Evolutionary conservation across 2,113 vertebrate species (phyloP).

Genomic region (Lamprologus lemairii): DNA sequence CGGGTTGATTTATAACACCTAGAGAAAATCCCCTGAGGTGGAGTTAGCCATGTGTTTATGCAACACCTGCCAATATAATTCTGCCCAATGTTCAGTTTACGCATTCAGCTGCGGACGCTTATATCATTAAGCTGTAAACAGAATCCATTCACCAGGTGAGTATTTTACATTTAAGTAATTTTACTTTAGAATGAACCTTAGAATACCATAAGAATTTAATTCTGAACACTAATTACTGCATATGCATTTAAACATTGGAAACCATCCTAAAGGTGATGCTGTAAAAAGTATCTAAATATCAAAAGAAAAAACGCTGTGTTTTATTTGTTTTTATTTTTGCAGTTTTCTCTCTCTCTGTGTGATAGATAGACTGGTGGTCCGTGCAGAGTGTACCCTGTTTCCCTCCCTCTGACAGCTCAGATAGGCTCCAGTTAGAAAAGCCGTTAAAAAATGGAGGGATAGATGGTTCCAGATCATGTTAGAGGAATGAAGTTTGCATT

Average conservation of each 20-base stretch:
- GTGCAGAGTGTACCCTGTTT: not conserved
- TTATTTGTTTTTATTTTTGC: not conserved
- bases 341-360: not conserved
- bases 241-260: not conserved
- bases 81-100: not conserved
- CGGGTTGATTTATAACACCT: rapidly evolving
- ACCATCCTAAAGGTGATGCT: not conserved
- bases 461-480: not conserved
- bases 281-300: not conserved
- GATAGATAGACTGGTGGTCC: not conserved
- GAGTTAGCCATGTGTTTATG: not conserved
- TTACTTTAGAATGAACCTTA: not conserved
- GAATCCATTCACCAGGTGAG: not conserved
- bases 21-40: not conserved
- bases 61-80: rapidly evolving
- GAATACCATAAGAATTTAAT: not conserved
- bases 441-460: rapidly evolving
- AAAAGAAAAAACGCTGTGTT: rapidly evolving
- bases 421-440: not conserved
- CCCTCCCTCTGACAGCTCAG: not conserved
- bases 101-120: rapidly evolving
- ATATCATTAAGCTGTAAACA: not conserved
- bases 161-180: not conserved
- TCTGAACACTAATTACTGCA: not conserved
- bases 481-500: not conserved